A percentile compares a stretch with the other conserved stretches of the same genome.
phyloP scores from a whole-genome alignment of 1,140 invertebrate genomes.

The Microplitis demolitor region DNA sequence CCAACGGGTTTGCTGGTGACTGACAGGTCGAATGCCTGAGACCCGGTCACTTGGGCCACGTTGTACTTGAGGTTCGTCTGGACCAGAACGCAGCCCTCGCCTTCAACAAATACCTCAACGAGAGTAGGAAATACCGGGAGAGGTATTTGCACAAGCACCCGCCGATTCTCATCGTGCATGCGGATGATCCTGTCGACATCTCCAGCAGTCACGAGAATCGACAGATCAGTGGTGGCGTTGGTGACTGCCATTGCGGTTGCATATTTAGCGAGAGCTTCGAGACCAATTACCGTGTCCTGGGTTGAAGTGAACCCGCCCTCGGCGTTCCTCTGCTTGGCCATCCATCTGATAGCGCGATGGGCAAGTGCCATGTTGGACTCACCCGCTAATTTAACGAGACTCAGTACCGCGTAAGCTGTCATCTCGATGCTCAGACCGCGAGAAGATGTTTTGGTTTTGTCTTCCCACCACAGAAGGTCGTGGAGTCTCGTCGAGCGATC shows the following conservation, averaged over 20 bases:
- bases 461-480: conserved; percentile 59
- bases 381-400: conserved; percentile 65
- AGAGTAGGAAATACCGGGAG: conserved; percentile 59
- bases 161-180: conserved; percentile 57
- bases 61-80: conserved; percentile 66
- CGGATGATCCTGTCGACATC: conserved; percentile 49
- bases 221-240: conserved; percentile 51
- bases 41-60: conserved; percentile 50
- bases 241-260: conserved; percentile 50
- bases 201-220: conserved; percentile 49
- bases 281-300: conserved; percentile 71
- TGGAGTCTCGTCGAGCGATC: conserved; percentile 46
- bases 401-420: conserved; percentile 74
- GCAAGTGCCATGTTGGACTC: conserved; percentile 65
- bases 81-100: conserved; percentile 67
- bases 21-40: conserved; percentile 56
- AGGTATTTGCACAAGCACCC: conserved; percentile 53
- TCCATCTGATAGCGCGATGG: conserved; percentile 70
- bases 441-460: conserved; percentile 48
- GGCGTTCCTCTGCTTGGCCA: conserved; percentile 75
- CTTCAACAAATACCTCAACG: conserved; percentile 60
- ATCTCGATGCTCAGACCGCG: conserved; percentile 70
- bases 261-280: conserved; percentile 70
- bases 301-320: conserved; percentile 79
- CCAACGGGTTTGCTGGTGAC: conserved; percentile 43